Conservation (phyloP, 2,113 vertebrate genomes). For the Pongo pygmaeus region DNA sequence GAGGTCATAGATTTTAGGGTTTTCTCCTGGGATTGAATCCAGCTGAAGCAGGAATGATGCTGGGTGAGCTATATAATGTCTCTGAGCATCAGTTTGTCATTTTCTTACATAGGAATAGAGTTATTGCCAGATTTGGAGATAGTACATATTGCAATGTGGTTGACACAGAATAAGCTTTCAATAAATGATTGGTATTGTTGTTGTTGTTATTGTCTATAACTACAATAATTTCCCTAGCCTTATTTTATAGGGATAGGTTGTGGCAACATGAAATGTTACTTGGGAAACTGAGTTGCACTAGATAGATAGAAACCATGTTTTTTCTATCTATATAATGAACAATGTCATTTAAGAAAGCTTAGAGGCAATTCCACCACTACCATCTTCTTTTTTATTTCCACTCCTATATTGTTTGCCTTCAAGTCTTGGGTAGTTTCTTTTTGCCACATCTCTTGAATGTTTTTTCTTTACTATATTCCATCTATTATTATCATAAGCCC, state of each 20-base stretch:
- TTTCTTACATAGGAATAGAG: background rate
- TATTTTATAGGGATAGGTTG: background rate
- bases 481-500: background rate
- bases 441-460: background rate
- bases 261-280: background rate
- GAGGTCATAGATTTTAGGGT: background rate
- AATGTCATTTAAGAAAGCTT: background rate
- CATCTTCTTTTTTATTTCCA: background rate
- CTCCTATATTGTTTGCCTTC: background rate
- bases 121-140: background rate
- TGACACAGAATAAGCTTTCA: background rate
- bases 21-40: background rate
- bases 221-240: background rate
- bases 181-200: background rate
- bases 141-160: background rate
- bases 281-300: background rate
- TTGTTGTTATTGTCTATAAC: background rate
- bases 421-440: background rate
- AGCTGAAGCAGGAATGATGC: background rate
- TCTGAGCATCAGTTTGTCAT: background rate
- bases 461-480: background rate
- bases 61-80: background rate
- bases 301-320: background rate
- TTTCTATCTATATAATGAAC: background rate
- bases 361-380: background rate